Conservation (phyloP, 2,888 invertebrate species). For the Ormyrus labotus region DNA sequence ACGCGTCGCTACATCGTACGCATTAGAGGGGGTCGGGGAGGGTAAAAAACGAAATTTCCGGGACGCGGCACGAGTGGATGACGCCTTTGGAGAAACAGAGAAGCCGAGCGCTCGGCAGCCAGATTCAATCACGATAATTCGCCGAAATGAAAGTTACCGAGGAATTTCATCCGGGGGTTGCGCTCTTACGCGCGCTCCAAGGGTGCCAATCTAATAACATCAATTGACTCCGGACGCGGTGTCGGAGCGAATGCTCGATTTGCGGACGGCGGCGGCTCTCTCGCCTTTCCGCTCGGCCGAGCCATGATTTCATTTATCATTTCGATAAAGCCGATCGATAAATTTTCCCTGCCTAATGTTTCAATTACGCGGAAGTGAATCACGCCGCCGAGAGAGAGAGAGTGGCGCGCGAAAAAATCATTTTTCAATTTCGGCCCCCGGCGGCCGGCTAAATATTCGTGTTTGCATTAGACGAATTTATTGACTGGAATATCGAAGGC, state of each 20-base stretch:
- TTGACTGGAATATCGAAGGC: constrained; percentile 3
- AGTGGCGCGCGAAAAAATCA: background rate
- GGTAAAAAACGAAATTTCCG: constrained; percentile 50
- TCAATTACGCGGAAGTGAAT: constrained; percentile 50
- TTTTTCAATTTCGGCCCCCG: constrained; percentile 23
- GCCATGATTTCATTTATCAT: constrained; percentile 48
- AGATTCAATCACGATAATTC: constrained; percentile 76
- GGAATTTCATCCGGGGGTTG: constrained; percentile 58
- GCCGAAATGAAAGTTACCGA: constrained; percentile 75
- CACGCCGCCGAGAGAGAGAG: background rate
- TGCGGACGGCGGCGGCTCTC: constrained; percentile 18
- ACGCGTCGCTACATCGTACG: constrained; percentile 11
- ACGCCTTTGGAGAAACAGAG: constrained; percentile 44
- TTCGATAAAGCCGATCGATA: constrained; percentile 51
- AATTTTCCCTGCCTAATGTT: constrained; percentile 46
- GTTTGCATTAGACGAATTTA: constrained; percentile 43
- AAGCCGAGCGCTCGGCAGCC: constrained; percentile 50
- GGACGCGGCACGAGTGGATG: constrained; percentile 35
- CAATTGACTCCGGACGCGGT: constrained; percentile 71
- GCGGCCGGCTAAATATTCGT: background rate
- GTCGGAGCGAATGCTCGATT: constrained; percentile 48
- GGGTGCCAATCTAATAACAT: constrained; percentile 76
- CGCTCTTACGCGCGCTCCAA: constrained; percentile 60
- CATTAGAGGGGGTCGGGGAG: background rate
- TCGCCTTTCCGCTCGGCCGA: constrained; percentile 29